These are phyloP conservation scores for Aegithalos caudatus DNA, from an alignment of 2,113 vertebrate genomes.

Conservation along the genomic window DNA sequence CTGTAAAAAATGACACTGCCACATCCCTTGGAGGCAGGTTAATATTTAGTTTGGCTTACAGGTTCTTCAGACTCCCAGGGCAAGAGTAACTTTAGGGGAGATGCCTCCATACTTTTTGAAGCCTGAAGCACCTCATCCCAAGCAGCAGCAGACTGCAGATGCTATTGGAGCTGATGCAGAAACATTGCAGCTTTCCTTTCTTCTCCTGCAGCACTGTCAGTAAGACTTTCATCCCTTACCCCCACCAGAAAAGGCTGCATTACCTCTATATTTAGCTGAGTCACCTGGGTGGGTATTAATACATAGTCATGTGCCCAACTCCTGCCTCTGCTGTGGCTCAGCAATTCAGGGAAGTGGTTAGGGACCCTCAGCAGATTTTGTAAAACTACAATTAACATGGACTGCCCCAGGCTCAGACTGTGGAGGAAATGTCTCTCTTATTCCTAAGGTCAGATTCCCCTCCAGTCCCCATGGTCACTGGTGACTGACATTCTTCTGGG, in stretches of 20 bases:
- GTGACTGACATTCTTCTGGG: neutral
- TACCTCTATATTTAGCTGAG: neutral
- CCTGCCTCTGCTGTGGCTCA: neutral
- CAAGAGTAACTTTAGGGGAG: neutral
- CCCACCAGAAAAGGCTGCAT: neutral
- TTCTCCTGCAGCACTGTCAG: accelerated
- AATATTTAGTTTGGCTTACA: neutral
- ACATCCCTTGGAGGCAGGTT: neutral
- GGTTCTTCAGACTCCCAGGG: neutral
- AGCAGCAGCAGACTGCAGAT: neutral
- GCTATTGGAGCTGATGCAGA: neutral
- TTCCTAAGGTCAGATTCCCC: neutral
- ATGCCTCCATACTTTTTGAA: neutral
- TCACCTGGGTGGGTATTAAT: neutral
- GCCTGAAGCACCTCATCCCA: neutral
- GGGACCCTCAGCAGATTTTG: neutral
- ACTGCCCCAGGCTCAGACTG: neutral
- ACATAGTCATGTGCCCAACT: neutral
- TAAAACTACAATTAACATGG: neutral
- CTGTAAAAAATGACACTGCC: neutral
- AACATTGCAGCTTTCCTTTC: neutral
- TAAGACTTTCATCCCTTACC: neutral
- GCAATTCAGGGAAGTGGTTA: neutral
- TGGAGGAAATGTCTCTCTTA: neutral
- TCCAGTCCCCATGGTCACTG: neutral